Evolutionary conservation across 2,888 invertebrate genomes (phyloP).

Genomic region (Caenorhabditis angaria): DNA sequence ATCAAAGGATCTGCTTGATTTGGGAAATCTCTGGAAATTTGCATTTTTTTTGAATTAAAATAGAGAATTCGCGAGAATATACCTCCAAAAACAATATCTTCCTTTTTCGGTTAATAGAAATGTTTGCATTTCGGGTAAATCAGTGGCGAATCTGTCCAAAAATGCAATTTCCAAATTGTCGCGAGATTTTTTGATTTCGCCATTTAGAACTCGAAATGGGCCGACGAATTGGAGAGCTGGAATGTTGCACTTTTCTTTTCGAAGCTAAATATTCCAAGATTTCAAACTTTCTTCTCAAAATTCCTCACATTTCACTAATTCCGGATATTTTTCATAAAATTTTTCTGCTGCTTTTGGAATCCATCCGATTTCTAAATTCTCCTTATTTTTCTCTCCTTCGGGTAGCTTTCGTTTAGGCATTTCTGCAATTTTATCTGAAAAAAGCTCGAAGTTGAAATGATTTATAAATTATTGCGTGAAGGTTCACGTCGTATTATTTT

Average conservation of each 20-base stretch:
- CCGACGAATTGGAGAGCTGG: too few species aligned
- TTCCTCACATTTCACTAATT: not conserved
- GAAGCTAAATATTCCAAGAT: not conserved
- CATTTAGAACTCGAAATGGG: slow-evolving; percentile 83
- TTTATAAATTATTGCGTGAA: too few species aligned
- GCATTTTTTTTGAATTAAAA: too few species aligned
- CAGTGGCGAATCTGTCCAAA: slow-evolving; percentile 82
- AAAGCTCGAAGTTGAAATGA: too few species aligned
- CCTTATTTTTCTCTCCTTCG: too few species aligned
- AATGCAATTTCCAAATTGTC: slow-evolving; percentile 19
- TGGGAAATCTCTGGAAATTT: slow-evolving; percentile 10
- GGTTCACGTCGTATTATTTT: too few species aligned
- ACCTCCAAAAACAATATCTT: slow-evolving; percentile 61
- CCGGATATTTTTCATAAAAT: slow-evolving; percentile 14
- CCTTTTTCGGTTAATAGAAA: slow-evolving; percentile 65
- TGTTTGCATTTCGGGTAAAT: slow-evolving; percentile 90
- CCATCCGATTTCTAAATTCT: too few species aligned
- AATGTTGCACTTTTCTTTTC: not conserved
- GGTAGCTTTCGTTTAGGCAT: not conserved
- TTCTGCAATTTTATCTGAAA: too few species aligned
- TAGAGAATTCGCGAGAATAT: too few species aligned
- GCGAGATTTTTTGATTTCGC: slow-evolving; percentile 39
- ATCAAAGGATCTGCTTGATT: not conserved
- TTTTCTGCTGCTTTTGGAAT: slow-evolving; percentile 19
- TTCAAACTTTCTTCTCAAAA: not conserved